These are phyloP conservation scores for Erpetoichthys calabaricus DNA, from an alignment of 2,797 vertebrate genomes.

Conservation along the genomic window DNA sequence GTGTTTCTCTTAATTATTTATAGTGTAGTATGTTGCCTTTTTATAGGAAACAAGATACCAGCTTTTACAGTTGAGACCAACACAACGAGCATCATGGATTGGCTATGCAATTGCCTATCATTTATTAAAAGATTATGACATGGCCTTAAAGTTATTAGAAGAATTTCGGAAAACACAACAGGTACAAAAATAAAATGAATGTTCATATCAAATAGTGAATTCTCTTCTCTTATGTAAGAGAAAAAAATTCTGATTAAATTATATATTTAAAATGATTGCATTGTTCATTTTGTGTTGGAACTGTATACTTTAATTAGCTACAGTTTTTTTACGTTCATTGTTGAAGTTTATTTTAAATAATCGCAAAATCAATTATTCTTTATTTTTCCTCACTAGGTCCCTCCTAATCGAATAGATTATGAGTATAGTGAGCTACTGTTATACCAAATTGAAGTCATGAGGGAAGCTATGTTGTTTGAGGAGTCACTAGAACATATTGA, in stretches of 20 bases:
- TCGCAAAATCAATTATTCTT: not conserved
- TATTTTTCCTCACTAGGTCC: slow-evolving; percentile 28
- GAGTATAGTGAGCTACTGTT: slow-evolving; percentile 57
- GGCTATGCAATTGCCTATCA: slow-evolving; percentile 60
- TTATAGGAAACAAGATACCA: slow-evolving; percentile 54
- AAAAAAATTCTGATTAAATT: not conserved
- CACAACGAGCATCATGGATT: slow-evolving; percentile 55
- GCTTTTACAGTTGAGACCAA: slow-evolving; percentile 52
- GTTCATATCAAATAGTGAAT: too few relatives aligned
- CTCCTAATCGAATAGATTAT: slow-evolving; percentile 56
- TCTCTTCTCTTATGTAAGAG: too few relatives aligned
- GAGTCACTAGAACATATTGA: slow-evolving; percentile 57
- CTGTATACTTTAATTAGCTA: not conserved
- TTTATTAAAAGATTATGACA: slow-evolving; percentile 56
- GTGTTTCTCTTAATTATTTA: too few relatives aligned
- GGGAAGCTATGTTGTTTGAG: slow-evolving; percentile 52
- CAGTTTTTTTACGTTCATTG: not conserved
- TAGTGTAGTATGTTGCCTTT: not conserved
- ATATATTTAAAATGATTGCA: not conserved
- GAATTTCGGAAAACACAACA: slow-evolving; percentile 60
- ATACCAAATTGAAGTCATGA: slow-evolving; percentile 63
- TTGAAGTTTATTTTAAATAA: not conserved
- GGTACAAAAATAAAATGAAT: slow-evolving; percentile 38
- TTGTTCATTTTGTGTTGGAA: not conserved
- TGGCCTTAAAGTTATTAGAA: slow-evolving; percentile 55